Conservation (phyloP, 2,113 vertebrate species). For the Sitta europaea region DNA sequence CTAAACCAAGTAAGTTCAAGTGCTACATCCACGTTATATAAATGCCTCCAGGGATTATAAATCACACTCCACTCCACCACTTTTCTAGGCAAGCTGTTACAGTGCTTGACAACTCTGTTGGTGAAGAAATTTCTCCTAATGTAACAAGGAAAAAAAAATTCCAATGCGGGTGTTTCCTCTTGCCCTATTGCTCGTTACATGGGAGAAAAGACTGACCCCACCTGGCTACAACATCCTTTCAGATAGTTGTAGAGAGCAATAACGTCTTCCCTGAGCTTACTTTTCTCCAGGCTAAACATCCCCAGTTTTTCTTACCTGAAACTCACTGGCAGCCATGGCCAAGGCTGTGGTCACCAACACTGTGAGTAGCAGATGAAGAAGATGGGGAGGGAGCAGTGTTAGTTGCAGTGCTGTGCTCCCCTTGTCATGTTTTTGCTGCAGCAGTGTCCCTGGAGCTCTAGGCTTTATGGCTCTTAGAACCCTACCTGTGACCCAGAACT, state of each 20-base stretch:
- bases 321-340: background rate
- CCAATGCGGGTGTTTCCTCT: background rate
- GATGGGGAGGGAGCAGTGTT: background rate
- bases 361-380: background rate
- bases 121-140: background rate
- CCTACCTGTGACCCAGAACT: background rate
- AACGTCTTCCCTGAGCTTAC: background rate
- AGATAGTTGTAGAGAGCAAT: background rate
- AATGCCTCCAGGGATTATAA: background rate
- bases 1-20: background rate
- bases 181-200: background rate
- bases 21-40: background rate
- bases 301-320: background rate
- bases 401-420: background rate
- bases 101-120: background rate
- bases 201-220: background rate
- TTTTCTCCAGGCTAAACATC: background rate
- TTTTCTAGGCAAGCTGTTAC: background rate
- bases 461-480: background rate
- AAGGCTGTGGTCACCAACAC: background rate
- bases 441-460: background rate
- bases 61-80: background rate
- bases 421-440: background rate
- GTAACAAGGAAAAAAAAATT: background rate
- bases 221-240: background rate